Base-by-base conservation (phyloP, 2,113 vertebrate genomes). In the Mus pahari region DNA sequence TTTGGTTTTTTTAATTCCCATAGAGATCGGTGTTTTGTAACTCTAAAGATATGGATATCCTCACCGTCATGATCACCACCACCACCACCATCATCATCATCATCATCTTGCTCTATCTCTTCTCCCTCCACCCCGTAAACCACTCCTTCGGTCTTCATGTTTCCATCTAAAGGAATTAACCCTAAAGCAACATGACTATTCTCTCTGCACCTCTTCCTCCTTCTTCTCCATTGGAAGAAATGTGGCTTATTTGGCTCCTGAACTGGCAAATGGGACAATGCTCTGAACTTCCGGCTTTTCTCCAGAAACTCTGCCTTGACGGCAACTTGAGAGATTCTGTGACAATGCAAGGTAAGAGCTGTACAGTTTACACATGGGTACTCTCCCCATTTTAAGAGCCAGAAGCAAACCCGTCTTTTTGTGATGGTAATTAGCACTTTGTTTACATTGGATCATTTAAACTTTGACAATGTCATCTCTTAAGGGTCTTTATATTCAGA, bases 311-410 rank as follows among this genome's bases (percentile, higher is more conserved):
- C 62, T 77, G 62, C 36, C 39, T 78, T 28, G 70, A 48, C 9
- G 20, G 4, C 66, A 62, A 50, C 17, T 68, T 33, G n/a, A n/a
- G 24, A 48, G 20, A 64, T 20, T 33, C 39, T 45, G 12, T 45
- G 17, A 13, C 48, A 79, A 13, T 33, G 9, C 7, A 4, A 58
- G 14, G 12, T 22, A 50, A 50, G 86, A 64, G 13, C 39, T 11
- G 14, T 8, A 2, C 28, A 26, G 0, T 1, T 1, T 2, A 42
- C 5, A 10, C 20, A 9, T 19, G 50, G 39, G 24, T 62, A 55
- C 64, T 39, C 33, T 64, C 55, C 12, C 4, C 1, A 26, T 3
- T 20, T 74, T 13, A 7, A 73, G 19, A 97, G 62, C 26, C 64
- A 31, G 90, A 93, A 92, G 22, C 7, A 45, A 81, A 6, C 0